Percentiles rank a stretch among this genome's conserved stretches.
Conservation (phyloP, 1,140 invertebrate species). For the Drosophila bocqueti region DNA sequence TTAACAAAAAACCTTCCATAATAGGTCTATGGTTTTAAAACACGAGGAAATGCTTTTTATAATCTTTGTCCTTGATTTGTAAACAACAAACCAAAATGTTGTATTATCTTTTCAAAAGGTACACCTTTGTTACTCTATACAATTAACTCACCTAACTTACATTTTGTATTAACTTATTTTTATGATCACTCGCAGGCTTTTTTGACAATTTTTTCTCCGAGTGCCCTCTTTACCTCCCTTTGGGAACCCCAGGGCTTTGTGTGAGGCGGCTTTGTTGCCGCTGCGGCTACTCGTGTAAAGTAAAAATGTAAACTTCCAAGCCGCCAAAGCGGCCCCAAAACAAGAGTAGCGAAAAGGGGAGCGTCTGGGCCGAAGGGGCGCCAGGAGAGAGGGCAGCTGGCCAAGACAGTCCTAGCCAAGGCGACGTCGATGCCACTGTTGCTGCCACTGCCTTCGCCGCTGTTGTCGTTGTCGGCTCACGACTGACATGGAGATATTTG, state of each 20-base stretch:
- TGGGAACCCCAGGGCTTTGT: conserved; percentile 58
- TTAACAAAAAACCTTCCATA: too few relatives aligned
- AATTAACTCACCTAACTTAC: not conserved
- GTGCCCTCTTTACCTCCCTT: conserved; percentile 1
- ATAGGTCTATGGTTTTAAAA: too few relatives aligned
- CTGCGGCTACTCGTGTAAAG: conserved; percentile 61
- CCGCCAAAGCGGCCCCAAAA: conserved; percentile 78
- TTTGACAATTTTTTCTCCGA: not conserved
- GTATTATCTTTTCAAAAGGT: not conserved
- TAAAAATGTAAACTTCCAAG: conserved; percentile 76
- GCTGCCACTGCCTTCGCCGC: conserved; percentile 23
- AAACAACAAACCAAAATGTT: not conserved
- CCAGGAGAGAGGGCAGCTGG: conserved; percentile 15
- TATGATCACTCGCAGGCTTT: not conserved
- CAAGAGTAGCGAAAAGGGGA: conserved; percentile 34
- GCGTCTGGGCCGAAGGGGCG: not conserved
- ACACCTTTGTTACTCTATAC: not conserved
- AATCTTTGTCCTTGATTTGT: too few relatives aligned
- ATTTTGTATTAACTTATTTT: not conserved
- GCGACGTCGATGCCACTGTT: conserved; percentile 43
- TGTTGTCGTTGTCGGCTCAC: conserved; percentile 67
- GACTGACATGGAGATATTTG: conserved; percentile 79
- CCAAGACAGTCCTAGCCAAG: conserved; percentile 58
- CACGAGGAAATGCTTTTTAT: too few relatives aligned
- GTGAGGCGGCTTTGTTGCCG: conserved; percentile 59